phyloP scores from a whole-genome alignment of 64 coral and sea anemone species.

The Pocillopora damicornis region DNA sequence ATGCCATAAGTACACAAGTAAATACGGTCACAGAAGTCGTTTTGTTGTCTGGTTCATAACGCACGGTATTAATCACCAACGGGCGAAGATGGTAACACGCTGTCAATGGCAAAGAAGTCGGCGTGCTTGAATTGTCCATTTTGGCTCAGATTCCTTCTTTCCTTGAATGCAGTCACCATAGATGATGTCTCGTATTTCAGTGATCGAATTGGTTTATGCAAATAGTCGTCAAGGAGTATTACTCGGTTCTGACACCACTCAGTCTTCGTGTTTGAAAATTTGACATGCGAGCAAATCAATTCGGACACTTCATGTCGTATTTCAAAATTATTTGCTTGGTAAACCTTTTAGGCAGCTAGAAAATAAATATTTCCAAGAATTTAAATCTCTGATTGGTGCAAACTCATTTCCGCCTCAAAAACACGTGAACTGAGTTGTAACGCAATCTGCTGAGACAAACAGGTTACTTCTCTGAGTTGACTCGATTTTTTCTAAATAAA shows the following conservation, averaged over 20 bases:
- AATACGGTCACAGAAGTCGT: conserved; percentile 44
- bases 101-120: too few relatives aligned
- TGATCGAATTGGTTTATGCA: not conserved
- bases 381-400: not conserved
- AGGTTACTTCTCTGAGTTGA: not conserved
- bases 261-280: not conserved
- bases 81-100: conserved; percentile 28
- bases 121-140: too few relatives aligned
- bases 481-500: too few relatives aligned
- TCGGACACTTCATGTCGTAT: not conserved
- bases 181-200: not conserved
- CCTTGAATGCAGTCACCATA: not conserved
- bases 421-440: not conserved
- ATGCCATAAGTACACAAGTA: conserved; percentile 61
- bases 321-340: not conserved
- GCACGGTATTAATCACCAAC: conserved; percentile 55
- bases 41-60: conserved; percentile 17
- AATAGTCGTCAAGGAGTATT: not conserved
- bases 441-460: not conserved
- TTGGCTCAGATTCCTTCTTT: not conserved
- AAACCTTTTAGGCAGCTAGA: not conserved
- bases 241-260: not conserved
- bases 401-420: not conserved
- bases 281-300: not conserved
- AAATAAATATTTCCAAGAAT: not conserved